Percentiles rank a stretch among this genome's conserved stretches.
phyloP scores from a whole-genome alignment of 2,113 vertebrate species.

The Centropristis striata region DNA sequence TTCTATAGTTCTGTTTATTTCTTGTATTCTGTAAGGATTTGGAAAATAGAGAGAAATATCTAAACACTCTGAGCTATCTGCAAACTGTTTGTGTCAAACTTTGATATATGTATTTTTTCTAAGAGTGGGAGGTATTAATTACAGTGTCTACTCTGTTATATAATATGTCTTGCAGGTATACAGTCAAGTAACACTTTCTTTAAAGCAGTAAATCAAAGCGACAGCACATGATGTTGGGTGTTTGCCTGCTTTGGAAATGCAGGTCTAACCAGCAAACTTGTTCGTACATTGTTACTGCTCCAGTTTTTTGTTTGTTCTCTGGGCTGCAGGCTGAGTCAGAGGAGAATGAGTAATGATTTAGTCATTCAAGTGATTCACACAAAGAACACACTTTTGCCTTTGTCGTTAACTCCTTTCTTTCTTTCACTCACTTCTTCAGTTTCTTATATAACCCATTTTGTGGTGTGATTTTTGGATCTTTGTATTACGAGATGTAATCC shows the following conservation, averaged over 20 bases:
- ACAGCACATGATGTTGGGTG: neutral
- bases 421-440: neutral
- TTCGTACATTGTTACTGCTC: neutral
- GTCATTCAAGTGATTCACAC: constrained; percentile 32
- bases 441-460: neutral
- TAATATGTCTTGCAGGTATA: neutral
- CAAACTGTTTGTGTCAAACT: neutral
- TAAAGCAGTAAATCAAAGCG: neutral
- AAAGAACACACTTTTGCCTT: neutral
- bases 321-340: constrained; percentile 50
- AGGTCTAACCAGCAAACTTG: neutral
- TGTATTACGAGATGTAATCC: neutral
- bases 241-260: constrained; percentile 1
- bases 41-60: neutral
- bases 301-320: constrained; percentile 9
- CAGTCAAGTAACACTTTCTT: neutral
- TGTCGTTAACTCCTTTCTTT: neutral
- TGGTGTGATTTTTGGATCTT: neutral
- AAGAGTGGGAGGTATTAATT: neutral
- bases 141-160: neutral
- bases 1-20: neutral
- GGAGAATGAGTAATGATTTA: constrained; percentile 54
- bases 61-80: neutral
- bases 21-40: neutral
- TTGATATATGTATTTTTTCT: neutral